Base-by-base conservation (phyloP, 2,797 vertebrate genomes). In the Sebastes paucispinis region DNA sequence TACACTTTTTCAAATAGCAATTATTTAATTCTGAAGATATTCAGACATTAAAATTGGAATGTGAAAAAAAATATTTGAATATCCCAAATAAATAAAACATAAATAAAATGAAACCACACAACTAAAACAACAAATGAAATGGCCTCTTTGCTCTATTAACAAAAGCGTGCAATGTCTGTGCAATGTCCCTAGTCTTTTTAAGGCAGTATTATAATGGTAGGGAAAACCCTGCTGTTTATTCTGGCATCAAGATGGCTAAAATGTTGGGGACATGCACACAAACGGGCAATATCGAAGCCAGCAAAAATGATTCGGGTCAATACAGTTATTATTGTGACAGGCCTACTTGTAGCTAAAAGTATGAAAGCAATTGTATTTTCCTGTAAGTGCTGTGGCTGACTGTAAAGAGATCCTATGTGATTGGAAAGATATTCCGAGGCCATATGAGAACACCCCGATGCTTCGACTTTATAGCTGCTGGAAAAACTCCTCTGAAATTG, bases 341-440 rank as follows among this genome's bases (percentile, higher is more conserved):
- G 52, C 52, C n/a, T 22, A 54, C n/a, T 10, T n/a, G 18, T 52
- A 3, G 3, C 10, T 1, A n/a, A n/a, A n/a, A 1, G 5, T 29
- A 75, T 71, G 2, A 72, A 39, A 68, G 14, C 1, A 24, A n/a
- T 14, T 20, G 55, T 5, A 8, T 66, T 16, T 34, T 31, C 14
- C 50, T 69, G 8, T 50, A 47, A 59, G 29, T 64, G 31, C 67
- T 27, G 3, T 47, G 5, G 24, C 43, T 66, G 24, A 31, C 57
- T 14, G 32, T 63, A 8, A 47, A 73, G 59, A 43, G 12, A 27
- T 54, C 43, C 8, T 63, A 8, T 31, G 52, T 70, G 54, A 66
- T n/a, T 43, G 39, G n/a, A 13, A 20, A 73, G 60, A 67, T 62
- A 31, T 62, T 81, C 55, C 52, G 34, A 54, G 27, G 18, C 50